Percentiles rank a stretch among this genome's conserved stretches.
Conservation (phyloP, 2,113 vertebrate species). For the Holacanthus passer region DNA sequence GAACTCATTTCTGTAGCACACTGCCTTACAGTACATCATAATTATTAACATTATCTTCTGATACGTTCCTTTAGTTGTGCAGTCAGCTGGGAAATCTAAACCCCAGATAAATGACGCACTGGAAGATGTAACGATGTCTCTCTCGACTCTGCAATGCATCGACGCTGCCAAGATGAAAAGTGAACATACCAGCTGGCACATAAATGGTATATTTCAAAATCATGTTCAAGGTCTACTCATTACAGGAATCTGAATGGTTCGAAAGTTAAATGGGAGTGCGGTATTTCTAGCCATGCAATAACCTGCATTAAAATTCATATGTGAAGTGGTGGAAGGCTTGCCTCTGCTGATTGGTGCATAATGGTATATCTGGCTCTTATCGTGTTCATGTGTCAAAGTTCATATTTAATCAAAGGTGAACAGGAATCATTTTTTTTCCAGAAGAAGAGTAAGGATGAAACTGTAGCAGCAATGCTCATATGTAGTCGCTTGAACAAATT, state of each 20-base stretch:
- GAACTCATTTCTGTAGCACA: not conserved
- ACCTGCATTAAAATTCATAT: constrained; percentile 23
- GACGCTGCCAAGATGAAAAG: not conserved
- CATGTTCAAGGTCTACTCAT: not conserved
- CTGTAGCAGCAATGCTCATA: not conserved
- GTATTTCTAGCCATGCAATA: not conserved
- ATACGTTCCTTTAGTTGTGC: too few relatives aligned
- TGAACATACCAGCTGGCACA: not conserved
- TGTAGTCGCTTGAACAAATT: too few relatives aligned
- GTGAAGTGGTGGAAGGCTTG: not conserved
- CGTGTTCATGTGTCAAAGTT: constrained; percentile 23
- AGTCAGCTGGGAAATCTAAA: too few relatives aligned
- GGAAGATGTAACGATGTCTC: not conserved
- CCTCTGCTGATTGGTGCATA: constrained; percentile 27
- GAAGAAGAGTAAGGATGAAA: not conserved
- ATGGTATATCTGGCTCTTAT: not conserved
- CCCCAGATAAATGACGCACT: not conserved
- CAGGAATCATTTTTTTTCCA: not conserved
- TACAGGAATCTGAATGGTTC: not conserved
- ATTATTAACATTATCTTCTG: not conserved
- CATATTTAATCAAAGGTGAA: constrained; percentile 26
- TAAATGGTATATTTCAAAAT: not conserved
- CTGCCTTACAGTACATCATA: not conserved
- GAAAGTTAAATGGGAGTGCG: not conserved
- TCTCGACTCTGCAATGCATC: not conserved